Conservation (phyloP, 2,113 vertebrate genomes). For the Hypanus sabinus region DNA sequence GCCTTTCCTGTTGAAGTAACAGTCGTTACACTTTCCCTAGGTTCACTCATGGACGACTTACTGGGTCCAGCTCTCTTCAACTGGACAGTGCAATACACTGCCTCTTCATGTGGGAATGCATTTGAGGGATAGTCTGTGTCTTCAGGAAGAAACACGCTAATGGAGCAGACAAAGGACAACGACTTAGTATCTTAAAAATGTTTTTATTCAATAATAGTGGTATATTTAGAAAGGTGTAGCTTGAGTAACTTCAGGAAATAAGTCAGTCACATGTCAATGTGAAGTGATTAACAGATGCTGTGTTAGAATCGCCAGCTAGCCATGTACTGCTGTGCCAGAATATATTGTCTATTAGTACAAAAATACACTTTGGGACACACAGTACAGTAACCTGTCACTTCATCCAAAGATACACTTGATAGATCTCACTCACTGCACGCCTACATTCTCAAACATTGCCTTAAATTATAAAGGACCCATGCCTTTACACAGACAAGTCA, state of each 20-base stretch:
- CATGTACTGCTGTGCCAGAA: conserved; percentile 94
- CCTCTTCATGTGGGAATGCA: background rate
- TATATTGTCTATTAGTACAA: conserved; percentile 99
- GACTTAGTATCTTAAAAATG: conserved; percentile 82
- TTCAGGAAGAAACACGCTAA: background rate
- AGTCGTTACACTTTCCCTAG: background rate
- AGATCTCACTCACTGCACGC: conserved; percentile 5
- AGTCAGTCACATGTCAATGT: conserved; percentile 76
- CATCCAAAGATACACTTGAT: background rate
- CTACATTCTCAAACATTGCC: background rate
- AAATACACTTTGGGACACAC: conserved; percentile 99
- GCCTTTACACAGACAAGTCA: background rate
- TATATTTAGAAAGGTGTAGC: conserved; percentile 94
- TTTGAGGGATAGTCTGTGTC: background rate
- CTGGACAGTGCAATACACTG: background rate
- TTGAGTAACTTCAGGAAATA: conserved; percentile 71
- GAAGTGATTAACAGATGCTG: conserved; percentile 83
- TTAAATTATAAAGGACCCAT: conserved; percentile 4
- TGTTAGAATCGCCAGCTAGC: conserved; percentile 90
- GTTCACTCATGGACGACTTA: background rate
- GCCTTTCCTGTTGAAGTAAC: background rate
- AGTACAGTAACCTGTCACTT: conserved; percentile 76
- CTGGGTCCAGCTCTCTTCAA: background rate
- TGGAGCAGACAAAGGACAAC: background rate
- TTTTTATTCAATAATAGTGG: conserved; percentile 91